phyloP scores from a whole-genome alignment of 2,797 vertebrate species.

The Triplophysa yarkandensis region DNA sequence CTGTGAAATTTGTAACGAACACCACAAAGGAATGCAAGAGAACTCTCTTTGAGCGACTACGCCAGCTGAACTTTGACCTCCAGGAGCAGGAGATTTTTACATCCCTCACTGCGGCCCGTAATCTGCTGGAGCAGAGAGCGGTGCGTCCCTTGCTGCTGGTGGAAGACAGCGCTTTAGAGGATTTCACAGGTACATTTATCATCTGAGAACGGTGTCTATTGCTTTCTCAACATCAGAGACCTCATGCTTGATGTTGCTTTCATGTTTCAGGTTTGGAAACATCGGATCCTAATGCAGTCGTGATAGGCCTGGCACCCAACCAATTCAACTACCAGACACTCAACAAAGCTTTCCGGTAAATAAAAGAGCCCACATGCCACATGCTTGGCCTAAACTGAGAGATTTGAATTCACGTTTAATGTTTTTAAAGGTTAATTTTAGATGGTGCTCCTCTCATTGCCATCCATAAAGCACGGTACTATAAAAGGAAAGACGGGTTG shows the following conservation, averaged over 20 bases:
- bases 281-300: slow-evolving; percentile 87
- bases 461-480: slow-evolving; percentile 95
- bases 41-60: slow-evolving; percentile 82
- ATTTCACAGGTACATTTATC: slow-evolving; percentile 92
- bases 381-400: background rate
- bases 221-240: too few relatives aligned
- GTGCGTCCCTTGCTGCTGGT: slow-evolving; percentile 88
- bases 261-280: slow-evolving; percentile 81
- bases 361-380: background rate
- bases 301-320: slow-evolving; percentile 90
- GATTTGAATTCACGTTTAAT: background rate
- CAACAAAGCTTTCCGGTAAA: slow-evolving; percentile 91
- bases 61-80: slow-evolving; percentile 83
- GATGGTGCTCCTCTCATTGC: slow-evolving; percentile 92
- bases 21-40: slow-evolving; percentile 94
- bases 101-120: slow-evolving; percentile 88
- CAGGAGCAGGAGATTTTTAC: slow-evolving; percentile 93
- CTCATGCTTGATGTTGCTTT: background rate
- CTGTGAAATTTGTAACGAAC: slow-evolving; percentile 93
- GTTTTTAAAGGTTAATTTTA: slow-evolving; percentile 81
- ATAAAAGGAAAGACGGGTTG: slow-evolving; percentile 87
- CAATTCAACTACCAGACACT: slow-evolving; percentile 91
- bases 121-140: slow-evolving; percentile 82
- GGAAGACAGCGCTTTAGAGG: slow-evolving; percentile 85
- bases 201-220: too few relatives aligned